Base-by-base conservation (phyloP, 2,797 vertebrate species). In the Hyperoplus immaculatus region DNA sequence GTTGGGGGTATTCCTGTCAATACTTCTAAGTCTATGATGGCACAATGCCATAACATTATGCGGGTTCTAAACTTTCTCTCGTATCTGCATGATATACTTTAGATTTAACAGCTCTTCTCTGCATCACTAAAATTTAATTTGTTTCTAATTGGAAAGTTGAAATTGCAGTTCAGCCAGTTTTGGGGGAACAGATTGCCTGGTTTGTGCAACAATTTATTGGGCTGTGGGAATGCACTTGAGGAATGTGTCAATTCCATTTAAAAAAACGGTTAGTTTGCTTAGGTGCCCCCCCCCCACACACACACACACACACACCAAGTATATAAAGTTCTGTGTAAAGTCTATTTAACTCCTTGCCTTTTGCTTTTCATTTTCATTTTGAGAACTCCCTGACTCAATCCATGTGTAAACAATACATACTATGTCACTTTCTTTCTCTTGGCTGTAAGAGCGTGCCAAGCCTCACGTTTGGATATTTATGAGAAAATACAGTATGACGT, bases 191-290 rank as follows among this genome's bases (percentile, higher is more conserved):
- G 14, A n/a, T 39, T 59, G 39, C 39, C 39, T 57, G 8, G 55
- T 21, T 56, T 41, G 42, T 77, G 47, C 50, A 53, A 53, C 53
- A 56, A 18, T 80, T 58, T 67, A 68, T 77, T 49, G 63, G 18
- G 47, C 43, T 72, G 69, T 16, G 49, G 77, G 83, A 88, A 89
- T 72, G 80, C 58, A 63, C 70, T 63, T 62, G 10, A 86, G 58
- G 79, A 90, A 88, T 81, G 69, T 85, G n/a, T 75, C 50, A n/a
- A 54, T 21, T 36, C 47, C 68, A 54, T 80, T 62, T 8, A 81
- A 61, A 81, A 61, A 65, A 80, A 81, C 63, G 29, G 13, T 66
- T 9, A 63, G 50, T 13, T 56, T 72, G 38, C 11, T 54, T 49
- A 50, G 15, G 42, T 59, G 50, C 46, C 65, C 42, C 29, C 3